phyloP scores from a whole-genome alignment of 2,797 vertebrate species.

The Chaunax sp. region DNA sequence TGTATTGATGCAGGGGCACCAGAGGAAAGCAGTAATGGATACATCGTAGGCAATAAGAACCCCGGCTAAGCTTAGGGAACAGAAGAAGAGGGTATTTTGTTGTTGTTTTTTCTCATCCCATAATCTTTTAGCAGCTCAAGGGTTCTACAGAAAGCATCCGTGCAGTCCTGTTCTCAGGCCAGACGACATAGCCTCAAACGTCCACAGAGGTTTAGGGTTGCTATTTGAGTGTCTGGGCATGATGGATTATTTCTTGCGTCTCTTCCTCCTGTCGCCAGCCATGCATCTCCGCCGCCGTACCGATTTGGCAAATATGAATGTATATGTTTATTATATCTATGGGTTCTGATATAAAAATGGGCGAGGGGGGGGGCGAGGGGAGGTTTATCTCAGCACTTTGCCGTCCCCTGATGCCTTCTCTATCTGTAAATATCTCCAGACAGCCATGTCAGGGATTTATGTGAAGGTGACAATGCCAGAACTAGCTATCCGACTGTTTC shows the following conservation, averaged over 20 bases:
- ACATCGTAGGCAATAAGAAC: slow-evolving; percentile 77
- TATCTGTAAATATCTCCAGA: slow-evolving; percentile 78
- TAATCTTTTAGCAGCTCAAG: slow-evolving; percentile 75
- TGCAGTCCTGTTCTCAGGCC: slow-evolving; percentile 66
- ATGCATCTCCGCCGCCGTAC: slow-evolving; percentile 73
- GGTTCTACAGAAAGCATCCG: slow-evolving; percentile 71
- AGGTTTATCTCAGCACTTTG: slow-evolving; percentile 82
- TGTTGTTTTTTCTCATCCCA: slow-evolving; percentile 61
- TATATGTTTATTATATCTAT: slow-evolving; percentile 82
- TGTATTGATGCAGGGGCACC: slow-evolving; percentile 81
- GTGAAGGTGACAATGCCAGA: slow-evolving; percentile 75
- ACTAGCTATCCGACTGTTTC: slow-evolving; percentile 64
- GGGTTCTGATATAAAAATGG: slow-evolving; percentile 74
- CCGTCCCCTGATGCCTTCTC: slow-evolving; percentile 66
- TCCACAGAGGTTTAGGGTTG: slow-evolving; percentile 74
- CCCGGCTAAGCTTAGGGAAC: slow-evolving; percentile 68
- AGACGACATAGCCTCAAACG: slow-evolving; percentile 65
- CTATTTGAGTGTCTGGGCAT: slow-evolving; percentile 81
- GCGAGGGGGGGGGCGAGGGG: slow-evolving; percentile 30
- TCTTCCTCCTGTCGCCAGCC: slow-evolving; percentile 75
- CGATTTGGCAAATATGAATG: slow-evolving; percentile 79
- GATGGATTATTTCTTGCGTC: slow-evolving; percentile 83
- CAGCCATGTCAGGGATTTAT: slow-evolving; percentile 79
- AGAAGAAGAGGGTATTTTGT: slow-evolving; percentile 53
- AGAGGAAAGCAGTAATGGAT: slow-evolving; percentile 85